phyloP scores from a whole-genome alignment of 2,797 vertebrate species.

The Sandelia bainsii region DNA sequence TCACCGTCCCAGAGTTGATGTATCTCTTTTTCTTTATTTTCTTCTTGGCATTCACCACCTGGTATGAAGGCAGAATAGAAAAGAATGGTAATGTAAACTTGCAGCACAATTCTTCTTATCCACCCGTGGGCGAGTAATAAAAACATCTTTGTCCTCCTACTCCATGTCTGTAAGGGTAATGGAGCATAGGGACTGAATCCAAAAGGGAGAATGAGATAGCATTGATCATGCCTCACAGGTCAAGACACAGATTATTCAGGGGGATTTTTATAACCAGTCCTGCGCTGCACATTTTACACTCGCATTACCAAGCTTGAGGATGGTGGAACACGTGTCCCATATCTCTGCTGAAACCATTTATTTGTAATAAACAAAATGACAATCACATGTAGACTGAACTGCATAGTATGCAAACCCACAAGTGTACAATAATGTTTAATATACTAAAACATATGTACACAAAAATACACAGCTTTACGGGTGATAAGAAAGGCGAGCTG shows the following conservation, averaged over 20 bases:
- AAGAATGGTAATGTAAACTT: slow-evolving; percentile 58
- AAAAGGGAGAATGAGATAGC: slow-evolving; percentile 75
- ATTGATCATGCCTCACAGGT: slow-evolving; percentile 73
- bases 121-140: slow-evolving; percentile 70
- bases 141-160: slow-evolving; percentile 69
- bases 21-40: slow-evolving; percentile 98
- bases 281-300: slow-evolving; percentile 32
- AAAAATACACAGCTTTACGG: slow-evolving; percentile 3
- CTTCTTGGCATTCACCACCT: slow-evolving; percentile 97
- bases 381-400: slow-evolving; percentile 31
- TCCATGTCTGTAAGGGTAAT: slow-evolving; percentile 71
- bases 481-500: not conserved
- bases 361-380: slow-evolving; percentile 29
- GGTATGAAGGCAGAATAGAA: slow-evolving; percentile 53
- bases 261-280: slow-evolving; percentile 34
- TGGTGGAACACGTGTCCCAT: not conserved
- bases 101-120: slow-evolving; percentile 60
- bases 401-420: slow-evolving; percentile 10
- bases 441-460: slow-evolving; percentile 2
- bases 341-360: slow-evolving; percentile 28
- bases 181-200: slow-evolving; percentile 67
- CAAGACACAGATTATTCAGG: slow-evolving; percentile 56
- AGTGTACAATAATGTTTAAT: not conserved
- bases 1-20: slow-evolving; percentile 94
- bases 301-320: slow-evolving; percentile 15